A percentile compares a stretch with the other conserved stretches of the same genome.
Conservation (phyloP, 2,797 vertebrate genomes). For the Kryptopterus vitreolus region DNA sequence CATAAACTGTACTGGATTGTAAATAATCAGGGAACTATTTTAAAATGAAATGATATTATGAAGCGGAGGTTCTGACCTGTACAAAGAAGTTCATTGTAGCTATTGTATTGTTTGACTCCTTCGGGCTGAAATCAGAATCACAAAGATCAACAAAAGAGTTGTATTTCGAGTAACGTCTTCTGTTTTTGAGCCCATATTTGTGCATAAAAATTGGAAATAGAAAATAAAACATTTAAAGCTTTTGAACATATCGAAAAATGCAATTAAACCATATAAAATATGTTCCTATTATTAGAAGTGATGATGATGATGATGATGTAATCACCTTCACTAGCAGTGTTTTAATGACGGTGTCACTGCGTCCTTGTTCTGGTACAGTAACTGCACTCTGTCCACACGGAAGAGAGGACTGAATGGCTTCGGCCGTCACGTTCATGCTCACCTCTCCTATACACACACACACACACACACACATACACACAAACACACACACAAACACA, state of each 20-base stretch:
- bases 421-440: constrained; percentile 75
- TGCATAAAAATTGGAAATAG: too few relatives aligned
- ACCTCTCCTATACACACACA: constrained; percentile 67
- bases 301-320: constrained; percentile 1
- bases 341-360: constrained; percentile 72
- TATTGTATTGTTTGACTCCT: constrained; percentile 67
- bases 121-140: constrained; percentile 65
- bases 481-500: constrained; percentile 4
- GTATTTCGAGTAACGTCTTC: not conserved
- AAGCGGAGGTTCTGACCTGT: constrained; percentile 65
- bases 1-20: not conserved
- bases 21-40: not conserved
- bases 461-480: not conserved
- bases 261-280: too few relatives aligned
- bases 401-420: constrained; percentile 68
- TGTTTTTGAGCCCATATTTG: not conserved
- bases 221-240: too few relatives aligned
- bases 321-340: constrained; percentile 73
- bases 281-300: not conserved
- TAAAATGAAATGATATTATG: too few relatives aligned
- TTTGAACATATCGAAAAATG: too few relatives aligned
- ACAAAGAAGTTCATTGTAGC: constrained; percentile 72
- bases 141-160: not conserved
- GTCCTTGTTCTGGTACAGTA: constrained; percentile 67
- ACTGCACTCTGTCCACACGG: constrained; percentile 72